phyloP scores from a whole-genome alignment of 1,140 invertebrate species.

The Bombus waltoni region DNA sequence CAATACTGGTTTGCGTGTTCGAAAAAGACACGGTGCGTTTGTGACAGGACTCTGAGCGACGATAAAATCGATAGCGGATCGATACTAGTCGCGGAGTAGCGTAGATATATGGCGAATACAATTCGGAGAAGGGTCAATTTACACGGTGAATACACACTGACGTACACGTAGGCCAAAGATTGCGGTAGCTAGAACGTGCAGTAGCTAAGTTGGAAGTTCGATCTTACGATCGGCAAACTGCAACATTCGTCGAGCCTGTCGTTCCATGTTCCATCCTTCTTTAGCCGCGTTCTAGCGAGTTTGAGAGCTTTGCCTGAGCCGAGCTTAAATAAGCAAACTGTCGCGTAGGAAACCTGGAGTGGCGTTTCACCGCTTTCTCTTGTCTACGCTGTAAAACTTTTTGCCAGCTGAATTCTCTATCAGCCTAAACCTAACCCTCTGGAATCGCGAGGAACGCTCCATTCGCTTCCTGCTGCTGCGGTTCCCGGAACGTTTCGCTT shows the following conservation, averaged over 20 bases:
- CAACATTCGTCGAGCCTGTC: constrained; percentile 6
- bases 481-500: background rate
- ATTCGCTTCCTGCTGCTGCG: background rate
- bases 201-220: constrained; percentile 44
- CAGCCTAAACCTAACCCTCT: background rate
- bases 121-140: background rate
- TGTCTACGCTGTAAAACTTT: constrained; percentile 56
- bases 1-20: no score
- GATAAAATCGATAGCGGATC: no score
- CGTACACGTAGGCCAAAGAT: background rate
- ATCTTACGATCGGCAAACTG: constrained; percentile 56
- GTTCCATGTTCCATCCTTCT: constrained; percentile 26
- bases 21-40: no score
- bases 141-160: constrained; percentile 1
- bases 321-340: constrained; percentile 73
- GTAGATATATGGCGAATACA: no score
- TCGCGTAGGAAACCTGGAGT: constrained; percentile 55
- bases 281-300: constrained; percentile 33
- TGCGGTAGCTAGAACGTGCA: background rate
- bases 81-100: background rate
- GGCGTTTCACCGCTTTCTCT: constrained; percentile 47
- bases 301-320: constrained; percentile 69
- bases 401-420: constrained; percentile 39
- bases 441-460: background rate
- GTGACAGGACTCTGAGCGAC: no score